Percentiles rank a stretch among this genome's conserved stretches.
Conservation (phyloP, 2,888 invertebrate genomes). For the Fissipunctia ypsillon region DNA sequence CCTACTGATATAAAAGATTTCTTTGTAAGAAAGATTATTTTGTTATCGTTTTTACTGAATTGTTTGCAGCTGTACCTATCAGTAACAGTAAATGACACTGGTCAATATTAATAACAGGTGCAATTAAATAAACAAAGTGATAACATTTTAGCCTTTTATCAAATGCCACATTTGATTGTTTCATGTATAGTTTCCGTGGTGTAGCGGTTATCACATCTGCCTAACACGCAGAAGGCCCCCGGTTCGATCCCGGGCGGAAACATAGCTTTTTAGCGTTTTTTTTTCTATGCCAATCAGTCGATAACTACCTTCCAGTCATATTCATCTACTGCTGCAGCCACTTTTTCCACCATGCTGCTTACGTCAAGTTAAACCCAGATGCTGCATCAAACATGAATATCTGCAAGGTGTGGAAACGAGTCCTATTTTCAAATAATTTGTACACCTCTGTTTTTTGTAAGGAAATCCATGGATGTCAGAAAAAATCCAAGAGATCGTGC, state of each 20-base stretch:
- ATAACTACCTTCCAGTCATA: no score
- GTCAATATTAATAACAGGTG: constrained; percentile 20
- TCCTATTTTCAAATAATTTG: no score
- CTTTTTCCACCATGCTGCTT: no score
- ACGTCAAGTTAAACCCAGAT: no score
- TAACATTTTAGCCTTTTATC: background rate
- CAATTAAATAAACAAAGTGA: constrained; percentile 21
- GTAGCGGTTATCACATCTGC: constrained; percentile 98
- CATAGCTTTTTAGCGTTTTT: constrained; percentile 79
- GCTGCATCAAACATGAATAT: no score
- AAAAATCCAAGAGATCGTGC: no score
- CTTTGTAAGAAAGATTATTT: background rate
- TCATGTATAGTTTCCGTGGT: constrained; percentile 92
- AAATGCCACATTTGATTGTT: rapidly evolving
- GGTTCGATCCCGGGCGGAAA: constrained; percentile 97
- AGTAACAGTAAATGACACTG: background rate
- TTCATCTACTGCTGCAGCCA: no score
- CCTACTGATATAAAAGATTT: background rate
- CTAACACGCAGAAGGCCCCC: constrained; percentile 97
- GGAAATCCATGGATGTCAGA: no score
- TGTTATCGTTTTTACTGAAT: background rate
- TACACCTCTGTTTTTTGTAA: no score
- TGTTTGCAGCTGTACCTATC: background rate
- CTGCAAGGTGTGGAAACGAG: no score
- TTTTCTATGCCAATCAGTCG: background rate